Percentiles rank a stretch among this genome's conserved stretches.
These are phyloP conservation scores for Gymnosoma rotundatum DNA, from an alignment of 2,888 invertebrate genomes.

Conservation along the genomic window DNA sequence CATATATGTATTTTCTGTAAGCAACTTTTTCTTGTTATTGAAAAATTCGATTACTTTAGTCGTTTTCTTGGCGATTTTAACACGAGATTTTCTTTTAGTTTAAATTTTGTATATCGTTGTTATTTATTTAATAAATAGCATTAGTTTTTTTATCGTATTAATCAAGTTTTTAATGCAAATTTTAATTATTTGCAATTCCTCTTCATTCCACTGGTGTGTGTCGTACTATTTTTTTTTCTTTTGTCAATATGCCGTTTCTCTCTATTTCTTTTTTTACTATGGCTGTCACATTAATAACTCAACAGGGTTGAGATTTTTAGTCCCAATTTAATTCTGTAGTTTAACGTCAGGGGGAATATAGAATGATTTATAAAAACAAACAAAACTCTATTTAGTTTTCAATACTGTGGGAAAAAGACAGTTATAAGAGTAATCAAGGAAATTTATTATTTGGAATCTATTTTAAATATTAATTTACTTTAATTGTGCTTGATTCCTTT, in stretches of 20 bases:
- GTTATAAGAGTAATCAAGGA: too few species aligned
- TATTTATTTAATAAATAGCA: constrained; percentile 53
- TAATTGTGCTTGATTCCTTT: too few species aligned
- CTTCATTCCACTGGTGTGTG: constrained; percentile 57
- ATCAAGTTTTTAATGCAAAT: constrained; percentile 68
- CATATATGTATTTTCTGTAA: constrained; percentile 50
- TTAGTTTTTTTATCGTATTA: constrained; percentile 72
- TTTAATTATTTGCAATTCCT: constrained; percentile 71
- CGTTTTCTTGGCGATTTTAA: constrained; percentile 44
- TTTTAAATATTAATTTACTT: too few species aligned
- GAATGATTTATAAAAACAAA: background rate
- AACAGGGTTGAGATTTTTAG: constrained; percentile 39
- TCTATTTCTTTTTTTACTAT: constrained; percentile 15
- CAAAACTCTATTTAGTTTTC: too few species aligned
- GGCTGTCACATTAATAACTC: constrained; percentile 9
- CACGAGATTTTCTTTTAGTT: constrained; percentile 29
- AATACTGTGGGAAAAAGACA: too few species aligned
- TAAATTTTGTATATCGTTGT: constrained; percentile 66
- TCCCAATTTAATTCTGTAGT: background rate
- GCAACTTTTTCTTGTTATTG: constrained; percentile 61
- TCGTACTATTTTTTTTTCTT: constrained; percentile 63
- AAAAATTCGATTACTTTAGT: constrained; percentile 60
- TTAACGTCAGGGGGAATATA: background rate
- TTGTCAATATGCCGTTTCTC: constrained; percentile 38
- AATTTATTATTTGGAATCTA: too few species aligned